phyloP scores from a whole-genome alignment of 2,888 invertebrate species.

The Lomographa bimaculata region DNA sequence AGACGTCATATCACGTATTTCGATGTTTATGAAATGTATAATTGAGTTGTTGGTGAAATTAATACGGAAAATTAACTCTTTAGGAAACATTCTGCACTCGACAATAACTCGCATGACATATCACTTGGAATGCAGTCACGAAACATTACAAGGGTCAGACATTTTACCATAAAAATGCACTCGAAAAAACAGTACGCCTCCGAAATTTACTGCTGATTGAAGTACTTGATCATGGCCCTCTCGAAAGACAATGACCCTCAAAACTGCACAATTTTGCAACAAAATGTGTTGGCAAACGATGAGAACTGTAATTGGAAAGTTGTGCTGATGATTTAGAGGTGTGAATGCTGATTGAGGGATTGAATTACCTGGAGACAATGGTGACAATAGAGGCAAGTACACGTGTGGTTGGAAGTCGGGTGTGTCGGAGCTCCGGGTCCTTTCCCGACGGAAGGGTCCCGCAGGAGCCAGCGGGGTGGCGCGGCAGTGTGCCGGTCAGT shows the following conservation, averaged over 20 bases:
- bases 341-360: too few species aligned
- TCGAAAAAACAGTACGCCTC: slow-evolving; percentile 9
- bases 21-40: too few species aligned
- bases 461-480: slow-evolving; percentile 73
- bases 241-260: slow-evolving; percentile 21
- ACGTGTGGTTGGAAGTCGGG: slow-evolving; percentile 40
- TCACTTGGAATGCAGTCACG: not conserved
- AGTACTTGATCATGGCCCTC: slow-evolving; percentile 16
- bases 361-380: slow-evolving; percentile 39
- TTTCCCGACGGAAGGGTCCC: slow-evolving; percentile 77
- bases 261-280: slow-evolving; percentile 13
- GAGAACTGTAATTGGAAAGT: slow-evolving; percentile 10
- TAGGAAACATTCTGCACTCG: too few species aligned
- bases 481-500: slow-evolving; percentile 82
- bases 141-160: slow-evolving; percentile 5
- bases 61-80: too few species aligned
- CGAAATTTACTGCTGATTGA: slow-evolving; percentile 18
- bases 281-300: too few species aligned
- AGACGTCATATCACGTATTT: too few species aligned
- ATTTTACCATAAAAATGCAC: slow-evolving; percentile 20
- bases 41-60: too few species aligned
- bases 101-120: slow-evolving; percentile 1
- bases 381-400: slow-evolving; percentile 12
- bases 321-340: slow-evolving; percentile 7
- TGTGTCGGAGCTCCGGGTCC: slow-evolving; percentile 54